A percentile compares a stretch with the other conserved stretches of the same genome.
These are phyloP conservation scores for Minunthozetes semirufus DNA, from an alignment of 2,888 invertebrate species.

Conservation along the genomic window DNA sequence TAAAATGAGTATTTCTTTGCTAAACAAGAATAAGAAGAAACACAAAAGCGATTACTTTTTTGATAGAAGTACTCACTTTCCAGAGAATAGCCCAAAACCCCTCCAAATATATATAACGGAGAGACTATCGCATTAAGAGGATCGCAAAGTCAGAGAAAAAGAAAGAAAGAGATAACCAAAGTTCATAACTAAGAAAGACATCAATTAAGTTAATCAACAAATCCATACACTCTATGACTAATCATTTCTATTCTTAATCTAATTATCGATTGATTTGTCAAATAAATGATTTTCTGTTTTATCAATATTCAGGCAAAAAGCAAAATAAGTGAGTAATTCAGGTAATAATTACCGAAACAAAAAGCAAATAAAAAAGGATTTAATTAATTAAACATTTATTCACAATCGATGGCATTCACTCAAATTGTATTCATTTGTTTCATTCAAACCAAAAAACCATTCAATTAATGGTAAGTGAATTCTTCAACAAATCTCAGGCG, in stretches of 20 bases:
- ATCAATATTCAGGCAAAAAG: too few relatives aligned
- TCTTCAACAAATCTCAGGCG: neutral
- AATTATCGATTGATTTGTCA: neutral
- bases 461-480: too few relatives aligned
- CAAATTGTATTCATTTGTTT: too few relatives aligned
- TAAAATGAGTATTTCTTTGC: neutral
- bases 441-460: too few relatives aligned
- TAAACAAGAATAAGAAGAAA: neutral
- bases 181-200: neutral
- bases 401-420: too few relatives aligned
- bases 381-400: too few relatives aligned
- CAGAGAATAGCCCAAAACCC: conserved; percentile 33
- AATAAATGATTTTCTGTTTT: neutral
- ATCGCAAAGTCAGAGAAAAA: neutral
- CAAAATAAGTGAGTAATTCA: too few relatives aligned
- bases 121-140: conserved; percentile 4
- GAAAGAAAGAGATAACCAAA: neutral
- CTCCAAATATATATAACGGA: conserved; percentile 34
- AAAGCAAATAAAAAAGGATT: too few relatives aligned
- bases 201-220: neutral
- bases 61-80: conserved; percentile 35
- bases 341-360: too few relatives aligned
- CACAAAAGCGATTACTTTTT: neutral
- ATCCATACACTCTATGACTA: neutral
- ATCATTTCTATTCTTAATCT: too few relatives aligned